phyloP scores from a whole-genome alignment of 2,888 invertebrate genomes.

The Hirtodrosophila duncani region DNA sequence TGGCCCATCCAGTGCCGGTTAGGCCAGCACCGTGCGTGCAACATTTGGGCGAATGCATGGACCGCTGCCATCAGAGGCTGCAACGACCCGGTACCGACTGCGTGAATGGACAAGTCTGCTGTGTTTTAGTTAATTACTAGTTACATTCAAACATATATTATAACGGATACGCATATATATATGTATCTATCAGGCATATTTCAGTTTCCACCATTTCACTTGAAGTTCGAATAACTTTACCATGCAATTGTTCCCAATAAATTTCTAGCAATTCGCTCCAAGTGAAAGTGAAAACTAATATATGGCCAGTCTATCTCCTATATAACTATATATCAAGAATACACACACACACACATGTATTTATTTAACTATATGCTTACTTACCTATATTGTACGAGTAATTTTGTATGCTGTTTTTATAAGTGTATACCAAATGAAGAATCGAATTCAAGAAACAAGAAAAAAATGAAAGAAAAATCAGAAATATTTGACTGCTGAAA shows the following conservation, averaged over 20 bases:
- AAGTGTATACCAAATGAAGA: conserved; percentile 5
- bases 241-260: too few species aligned
- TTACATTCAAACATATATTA: neutral
- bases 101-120: conserved; percentile 72
- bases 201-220: too few species aligned
- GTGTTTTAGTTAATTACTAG: conserved; percentile 63
- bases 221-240: too few species aligned
- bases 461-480: conserved; percentile 15
- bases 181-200: conserved; percentile 18
- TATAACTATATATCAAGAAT: conserved; percentile 13
- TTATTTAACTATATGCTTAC: conserved; percentile 59
- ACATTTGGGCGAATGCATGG: conserved; percentile 74
- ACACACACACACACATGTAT: conserved; percentile 37
- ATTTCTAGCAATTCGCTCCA: too few species aligned
- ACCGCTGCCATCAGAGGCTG: conserved; percentile 61
- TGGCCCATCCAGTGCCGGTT: conserved; percentile 65
- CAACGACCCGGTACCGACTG: conserved; percentile 75
- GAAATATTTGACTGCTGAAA: conserved; percentile 48
- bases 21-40: conserved; percentile 75
- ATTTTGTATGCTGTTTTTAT: conserved; percentile 45
- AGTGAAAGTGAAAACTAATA: neutral
- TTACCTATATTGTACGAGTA: conserved; percentile 53
- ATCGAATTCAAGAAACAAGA: neutral
- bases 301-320: conserved; percentile 20
- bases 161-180: conserved; percentile 3